Evolutionary conservation across 2,888 invertebrate genomes (phyloP).

Genomic region (Platycheirus rosarum): DNA sequence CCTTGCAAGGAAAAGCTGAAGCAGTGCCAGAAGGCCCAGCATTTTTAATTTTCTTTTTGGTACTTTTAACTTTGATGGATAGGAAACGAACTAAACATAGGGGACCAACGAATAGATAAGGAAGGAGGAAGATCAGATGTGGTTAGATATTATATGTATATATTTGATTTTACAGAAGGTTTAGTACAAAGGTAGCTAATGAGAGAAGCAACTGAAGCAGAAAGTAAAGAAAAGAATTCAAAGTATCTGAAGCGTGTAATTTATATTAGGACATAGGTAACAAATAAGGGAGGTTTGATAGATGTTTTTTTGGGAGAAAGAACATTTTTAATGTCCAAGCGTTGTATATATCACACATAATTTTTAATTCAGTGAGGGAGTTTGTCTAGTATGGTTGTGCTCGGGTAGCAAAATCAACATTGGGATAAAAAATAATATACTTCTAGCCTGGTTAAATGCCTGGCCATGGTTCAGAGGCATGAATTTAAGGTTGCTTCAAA

Average conservation of each 20-base stretch:
- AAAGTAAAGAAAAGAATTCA: conserved; percentile 2
- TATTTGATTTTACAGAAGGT: conserved; percentile 7
- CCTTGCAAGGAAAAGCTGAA: conserved; percentile 20
- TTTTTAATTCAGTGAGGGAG: too few species aligned
- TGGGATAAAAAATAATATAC: too few species aligned
- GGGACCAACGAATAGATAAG: conserved; percentile 16
- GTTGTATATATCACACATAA: too few species aligned
- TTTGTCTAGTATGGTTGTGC: too few species aligned
- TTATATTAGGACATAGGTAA: not conserved
- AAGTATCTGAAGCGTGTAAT: conserved; percentile 20
- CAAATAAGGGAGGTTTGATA: not conserved
- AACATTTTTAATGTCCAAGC: too few species aligned
- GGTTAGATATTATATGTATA: conserved; percentile 10
- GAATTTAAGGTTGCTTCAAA: too few species aligned
- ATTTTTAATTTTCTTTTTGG: conserved; percentile 43
- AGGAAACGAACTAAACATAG: conserved; percentile 22
- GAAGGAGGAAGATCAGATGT: conserved; percentile 14
- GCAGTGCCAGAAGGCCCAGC: conserved; percentile 32
- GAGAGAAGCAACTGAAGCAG: not conserved
- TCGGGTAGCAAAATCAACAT: too few species aligned
- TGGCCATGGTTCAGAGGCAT: too few species aligned
- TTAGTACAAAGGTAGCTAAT: not conserved
- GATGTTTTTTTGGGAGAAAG: not conserved
- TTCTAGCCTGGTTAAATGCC: too few species aligned
- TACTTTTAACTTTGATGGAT: conserved; percentile 11